Base-by-base conservation (phyloP, 2,888 invertebrate species). In the Teleogryllus oceanicus region DNA sequence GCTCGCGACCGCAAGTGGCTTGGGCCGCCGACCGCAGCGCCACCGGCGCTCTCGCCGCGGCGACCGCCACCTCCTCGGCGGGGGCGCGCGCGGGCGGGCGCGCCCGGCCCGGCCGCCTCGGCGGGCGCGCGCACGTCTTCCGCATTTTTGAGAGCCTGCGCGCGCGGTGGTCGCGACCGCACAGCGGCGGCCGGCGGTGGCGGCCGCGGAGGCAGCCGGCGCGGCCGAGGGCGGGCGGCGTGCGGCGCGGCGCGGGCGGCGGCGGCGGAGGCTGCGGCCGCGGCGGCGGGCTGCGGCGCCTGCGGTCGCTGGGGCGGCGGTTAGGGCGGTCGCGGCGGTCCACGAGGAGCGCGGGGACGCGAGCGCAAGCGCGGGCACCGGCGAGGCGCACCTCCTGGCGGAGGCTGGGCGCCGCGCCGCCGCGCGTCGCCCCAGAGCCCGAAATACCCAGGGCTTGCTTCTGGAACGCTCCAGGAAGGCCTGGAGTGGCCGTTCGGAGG, bases 371-470 rank as follows among this genome's bases (percentile, higher is more conserved):
- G 62, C n/a, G 62, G 62, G 16, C n/a, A n/a, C n/a, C n/a, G n/a
- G 1, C 8, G 62, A 0, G 2, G 2, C 13, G 18, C n/a, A 62
- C 62, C 62, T 62, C 62, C n/a, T 62, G 16, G 16, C n/a, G 62
- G 16, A 62, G 16, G 62, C 62, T 62, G 62, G 16, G 62, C n/a
- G 62, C 62, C 62, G 62, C 62, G 62, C 62, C 16, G 16, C 62
- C 16, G 16, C 62, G 62, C 62, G 62, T 62, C 62, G 62, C 62
- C 62, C 13, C 16, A 62, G 62, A 62, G 62, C 62, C 62, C 62
- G 62, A 62, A 62, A 62, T 62, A 62, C 62, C 62, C 62, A 62
- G 62, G 62, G 62, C n/a, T n/a, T n/a, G 62, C 62, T 37, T 37
- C 62, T 62, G 62, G 62, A 62, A 12, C 62, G 62, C 62, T 13